phyloP scores from a whole-genome alignment of 2,113 vertebrate species.

The Oxygymnocypris stewartii region DNA sequence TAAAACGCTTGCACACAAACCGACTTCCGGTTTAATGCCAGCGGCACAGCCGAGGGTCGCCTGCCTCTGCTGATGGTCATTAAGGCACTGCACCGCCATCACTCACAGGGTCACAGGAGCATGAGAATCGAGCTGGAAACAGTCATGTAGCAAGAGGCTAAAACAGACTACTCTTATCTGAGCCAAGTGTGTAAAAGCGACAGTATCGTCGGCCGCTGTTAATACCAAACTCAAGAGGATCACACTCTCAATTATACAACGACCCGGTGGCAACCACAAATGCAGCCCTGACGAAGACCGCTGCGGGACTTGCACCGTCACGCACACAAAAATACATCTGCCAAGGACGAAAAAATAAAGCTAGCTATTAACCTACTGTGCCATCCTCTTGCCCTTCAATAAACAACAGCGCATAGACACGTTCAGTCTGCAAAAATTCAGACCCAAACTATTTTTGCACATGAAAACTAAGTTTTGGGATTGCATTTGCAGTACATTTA shows the following conservation, averaged over 20 bases:
- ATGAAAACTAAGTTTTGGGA: background rate
- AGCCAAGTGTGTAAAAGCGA: background rate
- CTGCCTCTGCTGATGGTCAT: constrained; percentile 16
- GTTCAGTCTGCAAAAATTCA: background rate
- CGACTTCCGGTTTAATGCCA: constrained; percentile 15
- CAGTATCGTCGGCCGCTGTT: constrained; percentile 11
- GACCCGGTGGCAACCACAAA: constrained; percentile 33
- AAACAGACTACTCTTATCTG: constrained; percentile 41
- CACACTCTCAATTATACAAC: constrained; percentile 47
- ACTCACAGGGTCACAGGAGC: constrained; percentile 44
- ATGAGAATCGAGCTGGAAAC: constrained; percentile 39
- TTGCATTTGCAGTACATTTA: background rate
- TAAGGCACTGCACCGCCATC: constrained; percentile 26
- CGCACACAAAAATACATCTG: constrained; percentile 13
- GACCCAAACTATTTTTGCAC: background rate
- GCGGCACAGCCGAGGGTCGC: constrained; percentile 15
- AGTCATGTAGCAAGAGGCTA: constrained; percentile 5
- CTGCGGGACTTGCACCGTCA: background rate
- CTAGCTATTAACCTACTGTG: background rate
- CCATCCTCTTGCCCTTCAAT: constrained; percentile 11
- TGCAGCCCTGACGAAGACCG: constrained; percentile 2
- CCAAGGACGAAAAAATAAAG: constrained; percentile 20
- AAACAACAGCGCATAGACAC: background rate
- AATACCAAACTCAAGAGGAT: constrained; percentile 49
- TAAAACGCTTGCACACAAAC: constrained; percentile 25